phyloP scores from a whole-genome alignment of 1,140 invertebrate genomes.

The Halesus radiatus region DNA sequence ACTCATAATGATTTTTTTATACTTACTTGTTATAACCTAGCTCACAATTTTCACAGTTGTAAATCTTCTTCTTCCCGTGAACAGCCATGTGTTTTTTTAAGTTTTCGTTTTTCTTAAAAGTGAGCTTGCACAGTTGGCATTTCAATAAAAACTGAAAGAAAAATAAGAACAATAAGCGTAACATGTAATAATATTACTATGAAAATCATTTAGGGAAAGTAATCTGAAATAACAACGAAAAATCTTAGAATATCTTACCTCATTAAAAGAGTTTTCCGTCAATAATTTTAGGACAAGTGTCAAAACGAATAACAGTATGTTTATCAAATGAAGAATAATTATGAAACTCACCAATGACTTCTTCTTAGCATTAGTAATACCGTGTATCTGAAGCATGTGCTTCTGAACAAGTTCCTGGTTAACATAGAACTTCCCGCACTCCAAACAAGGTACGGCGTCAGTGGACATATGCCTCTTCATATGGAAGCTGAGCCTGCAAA shows the following conservation, averaged over 20 bases:
- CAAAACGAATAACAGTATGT: no score
- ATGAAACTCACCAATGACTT: background rate
- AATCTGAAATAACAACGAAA: no score
- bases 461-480: slow-evolving; percentile 33
- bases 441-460: slow-evolving; percentile 35
- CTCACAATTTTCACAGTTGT: slow-evolving; percentile 47
- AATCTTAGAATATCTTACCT: no score
- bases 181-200: background rate
- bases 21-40: slow-evolving; percentile 49
- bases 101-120: slow-evolving; percentile 36
- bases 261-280: no score
- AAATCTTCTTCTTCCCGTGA: slow-evolving; percentile 51
- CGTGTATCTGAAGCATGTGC: slow-evolving; percentile 43
- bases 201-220: no score
- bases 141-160: slow-evolving; percentile 10
- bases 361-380: slow-evolving; percentile 23
- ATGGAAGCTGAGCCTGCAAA: slow-evolving; percentile 44
- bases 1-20: no score
- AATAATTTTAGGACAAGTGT: no score
- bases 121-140: slow-evolving; percentile 42
- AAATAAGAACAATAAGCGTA: slow-evolving; percentile 16
- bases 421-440: slow-evolving; percentile 47
- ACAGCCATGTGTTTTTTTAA: slow-evolving; percentile 47
- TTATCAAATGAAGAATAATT: background rate
- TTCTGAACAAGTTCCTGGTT: slow-evolving; percentile 28